Evolutionary conservation across 2,113 vertebrate species (phyloP).

Genomic region (Bungarus multicinctus): DNA sequence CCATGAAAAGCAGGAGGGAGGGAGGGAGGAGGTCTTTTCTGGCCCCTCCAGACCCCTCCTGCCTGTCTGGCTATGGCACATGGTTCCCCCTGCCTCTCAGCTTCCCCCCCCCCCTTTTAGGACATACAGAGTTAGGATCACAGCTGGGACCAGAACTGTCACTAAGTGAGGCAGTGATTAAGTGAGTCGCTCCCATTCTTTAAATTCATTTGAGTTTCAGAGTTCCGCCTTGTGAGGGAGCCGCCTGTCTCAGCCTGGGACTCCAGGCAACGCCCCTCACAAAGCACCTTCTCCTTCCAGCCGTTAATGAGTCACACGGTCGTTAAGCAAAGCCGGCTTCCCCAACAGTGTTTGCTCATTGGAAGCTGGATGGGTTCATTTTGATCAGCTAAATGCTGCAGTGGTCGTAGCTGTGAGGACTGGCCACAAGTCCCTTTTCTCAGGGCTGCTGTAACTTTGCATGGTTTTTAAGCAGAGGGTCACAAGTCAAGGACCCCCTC

Average conservation of each 20-base stretch:
- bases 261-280: too few relatives aligned
- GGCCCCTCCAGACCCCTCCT: background rate
- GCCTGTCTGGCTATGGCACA: background rate
- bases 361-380: too few relatives aligned
- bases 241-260: background rate
- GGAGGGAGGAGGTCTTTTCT: background rate
- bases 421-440: background rate
- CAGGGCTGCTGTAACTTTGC: too few relatives aligned
- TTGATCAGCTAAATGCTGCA: background rate
- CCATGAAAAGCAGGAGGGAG: background rate
- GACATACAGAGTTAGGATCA: background rate
- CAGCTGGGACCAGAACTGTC: background rate
- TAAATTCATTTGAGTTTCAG: too few relatives aligned
- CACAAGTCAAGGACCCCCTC: background rate
- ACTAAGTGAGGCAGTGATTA: background rate
- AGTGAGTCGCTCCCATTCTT: background rate
- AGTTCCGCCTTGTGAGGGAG: too few relatives aligned
- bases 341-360: too few relatives aligned
- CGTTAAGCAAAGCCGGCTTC: too few relatives aligned
- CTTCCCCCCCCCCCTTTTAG: background rate
- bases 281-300: background rate
- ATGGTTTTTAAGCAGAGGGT: background rate
- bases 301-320: background rate
- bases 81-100: background rate
- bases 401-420: background rate